Percentiles rank a stretch among this genome's conserved stretches.
phyloP scores from a whole-genome alignment of 2,113 vertebrate genomes.

The Hucho hucho region DNA sequence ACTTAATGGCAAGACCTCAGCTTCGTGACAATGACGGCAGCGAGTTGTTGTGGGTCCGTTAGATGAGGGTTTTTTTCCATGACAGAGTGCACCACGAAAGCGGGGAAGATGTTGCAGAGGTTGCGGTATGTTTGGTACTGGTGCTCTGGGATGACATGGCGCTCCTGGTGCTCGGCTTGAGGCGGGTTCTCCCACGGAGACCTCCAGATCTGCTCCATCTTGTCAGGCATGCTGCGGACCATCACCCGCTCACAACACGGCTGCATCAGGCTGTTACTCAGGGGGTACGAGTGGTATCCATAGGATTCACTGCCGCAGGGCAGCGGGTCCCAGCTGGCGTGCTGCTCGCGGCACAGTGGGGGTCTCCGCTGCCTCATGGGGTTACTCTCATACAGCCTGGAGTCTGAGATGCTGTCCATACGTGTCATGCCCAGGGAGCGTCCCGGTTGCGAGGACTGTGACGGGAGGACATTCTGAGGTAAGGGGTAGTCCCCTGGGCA shows the following conservation, averaged over 20 bases:
- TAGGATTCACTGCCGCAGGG: constrained; percentile 87
- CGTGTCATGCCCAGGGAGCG: constrained; percentile 96
- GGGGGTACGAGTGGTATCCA: constrained; percentile 85
- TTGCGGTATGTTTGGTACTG: constrained; percentile 98
- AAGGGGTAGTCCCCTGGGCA: constrained; percentile 92
- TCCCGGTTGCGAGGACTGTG: constrained; percentile 81
- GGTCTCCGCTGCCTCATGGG: constrained; percentile 89
- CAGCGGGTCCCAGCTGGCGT: constrained; percentile 95
- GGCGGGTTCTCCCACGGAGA: constrained; percentile 87
- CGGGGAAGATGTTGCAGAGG: constrained; percentile 98
- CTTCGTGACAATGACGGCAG: constrained; percentile 94
- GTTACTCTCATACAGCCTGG: constrained; percentile 93
- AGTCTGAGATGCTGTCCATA: constrained; percentile 98
- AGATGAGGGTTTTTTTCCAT: constrained; percentile 99
- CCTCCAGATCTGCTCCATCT: constrained; percentile 98
- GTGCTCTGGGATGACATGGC: constrained; percentile 89
- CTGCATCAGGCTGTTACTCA: constrained; percentile 90
- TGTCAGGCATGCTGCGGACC: constrained; percentile 97
- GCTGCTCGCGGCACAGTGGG: constrained; percentile 95
- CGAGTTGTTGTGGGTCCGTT: constrained; percentile 95
- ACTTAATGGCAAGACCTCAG: constrained; percentile 88
- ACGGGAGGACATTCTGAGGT: constrained; percentile 82
- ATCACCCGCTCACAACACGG: constrained; percentile 95
- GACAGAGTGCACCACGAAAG: constrained; percentile 90
- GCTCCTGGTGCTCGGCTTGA: constrained; percentile 82